A percentile compares a stretch with the other conserved stretches of the same genome.
These are phyloP conservation scores for Procapra przewalskii DNA, from an alignment of 2,113 vertebrate genomes.

Conservation along the genomic window DNA sequence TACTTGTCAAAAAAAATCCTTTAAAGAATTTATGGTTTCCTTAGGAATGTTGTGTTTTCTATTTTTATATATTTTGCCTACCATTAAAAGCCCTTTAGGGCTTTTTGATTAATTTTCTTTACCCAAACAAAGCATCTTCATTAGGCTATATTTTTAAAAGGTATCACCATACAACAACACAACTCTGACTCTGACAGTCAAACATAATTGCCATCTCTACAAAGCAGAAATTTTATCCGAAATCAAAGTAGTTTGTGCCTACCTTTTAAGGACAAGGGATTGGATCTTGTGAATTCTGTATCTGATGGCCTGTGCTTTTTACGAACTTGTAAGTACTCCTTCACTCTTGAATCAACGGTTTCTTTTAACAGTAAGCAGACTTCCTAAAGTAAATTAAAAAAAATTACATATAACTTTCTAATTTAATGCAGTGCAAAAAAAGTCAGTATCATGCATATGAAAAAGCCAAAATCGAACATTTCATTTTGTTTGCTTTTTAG, in stretches of 20 bases:
- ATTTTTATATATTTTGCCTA: conserved; percentile 48
- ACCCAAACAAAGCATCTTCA: conserved; percentile 56
- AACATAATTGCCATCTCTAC: conserved; percentile 45
- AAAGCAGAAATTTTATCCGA: conserved; percentile 51
- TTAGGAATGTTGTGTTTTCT: conserved; percentile 61
- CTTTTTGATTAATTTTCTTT: conserved; percentile 50
- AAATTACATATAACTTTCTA: conserved; percentile 8
- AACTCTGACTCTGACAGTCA: neutral
- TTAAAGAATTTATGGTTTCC: conserved; percentile 52
- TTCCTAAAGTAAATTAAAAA: conserved; percentile 81
- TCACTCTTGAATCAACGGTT: conserved; percentile 87
- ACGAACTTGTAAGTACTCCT: conserved; percentile 80
- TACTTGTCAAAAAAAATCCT: conserved; percentile 30
- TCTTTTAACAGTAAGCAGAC: conserved; percentile 87
- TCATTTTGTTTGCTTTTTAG: neutral
- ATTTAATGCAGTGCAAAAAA: conserved; percentile 46
- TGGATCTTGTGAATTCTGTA: conserved; percentile 79
- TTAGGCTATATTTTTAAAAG: conserved; percentile 57
- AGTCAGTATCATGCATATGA: neutral
- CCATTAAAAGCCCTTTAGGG: conserved; percentile 27
- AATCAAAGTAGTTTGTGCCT: conserved; percentile 67
- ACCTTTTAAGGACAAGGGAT: conserved; percentile 88
- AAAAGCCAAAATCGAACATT: conserved; percentile 16
- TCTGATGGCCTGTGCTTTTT: conserved; percentile 79
- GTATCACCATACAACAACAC: conserved; percentile 45